Conservation (phyloP, 2,113 vertebrate species). For the Phyllostomus hastatus region DNA sequence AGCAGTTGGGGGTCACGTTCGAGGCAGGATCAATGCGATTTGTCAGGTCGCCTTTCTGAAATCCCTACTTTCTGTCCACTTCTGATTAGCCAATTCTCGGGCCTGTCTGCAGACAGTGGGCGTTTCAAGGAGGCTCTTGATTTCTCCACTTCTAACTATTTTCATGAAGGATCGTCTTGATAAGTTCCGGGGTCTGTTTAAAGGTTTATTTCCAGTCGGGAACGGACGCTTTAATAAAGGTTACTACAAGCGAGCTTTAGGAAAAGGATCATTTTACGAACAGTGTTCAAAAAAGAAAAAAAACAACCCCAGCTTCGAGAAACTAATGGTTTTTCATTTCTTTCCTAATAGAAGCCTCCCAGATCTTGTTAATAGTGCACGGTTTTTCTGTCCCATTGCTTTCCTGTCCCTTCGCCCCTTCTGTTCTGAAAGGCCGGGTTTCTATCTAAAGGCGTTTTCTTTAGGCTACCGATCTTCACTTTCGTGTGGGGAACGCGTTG, state of each 20-base stretch:
- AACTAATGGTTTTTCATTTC: neutral
- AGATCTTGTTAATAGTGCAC: neutral
- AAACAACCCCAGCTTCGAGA: neutral
- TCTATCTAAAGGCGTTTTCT: neutral
- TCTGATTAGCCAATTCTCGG: conserved; percentile 65
- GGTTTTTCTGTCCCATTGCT: neutral
- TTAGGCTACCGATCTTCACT: neutral
- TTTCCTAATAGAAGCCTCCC: neutral
- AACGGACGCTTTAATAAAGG: neutral
- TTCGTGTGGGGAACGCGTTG: neutral
- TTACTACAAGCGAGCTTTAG: neutral
- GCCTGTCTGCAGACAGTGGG: conserved; percentile 56
- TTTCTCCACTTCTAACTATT: conserved; percentile 41
- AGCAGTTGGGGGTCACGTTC: neutral
- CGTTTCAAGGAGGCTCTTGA: neutral
- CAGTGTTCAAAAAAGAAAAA: neutral
- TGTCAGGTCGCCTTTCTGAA: conserved; percentile 44
- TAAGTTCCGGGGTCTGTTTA: neutral
- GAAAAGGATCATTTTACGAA: neutral
- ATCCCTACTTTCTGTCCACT: conserved; percentile 65
- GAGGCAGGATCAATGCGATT: neutral
- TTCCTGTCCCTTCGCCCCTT: neutral
- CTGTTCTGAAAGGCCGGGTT: conserved; percentile 11
- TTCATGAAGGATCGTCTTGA: neutral
- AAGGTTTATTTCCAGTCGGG: neutral